A percentile compares a stretch with the other conserved stretches of the same genome.
Evolutionary conservation across 2,797 vertebrate species (phyloP).

Genomic region (Sphaeramia orbicularis): DNA sequence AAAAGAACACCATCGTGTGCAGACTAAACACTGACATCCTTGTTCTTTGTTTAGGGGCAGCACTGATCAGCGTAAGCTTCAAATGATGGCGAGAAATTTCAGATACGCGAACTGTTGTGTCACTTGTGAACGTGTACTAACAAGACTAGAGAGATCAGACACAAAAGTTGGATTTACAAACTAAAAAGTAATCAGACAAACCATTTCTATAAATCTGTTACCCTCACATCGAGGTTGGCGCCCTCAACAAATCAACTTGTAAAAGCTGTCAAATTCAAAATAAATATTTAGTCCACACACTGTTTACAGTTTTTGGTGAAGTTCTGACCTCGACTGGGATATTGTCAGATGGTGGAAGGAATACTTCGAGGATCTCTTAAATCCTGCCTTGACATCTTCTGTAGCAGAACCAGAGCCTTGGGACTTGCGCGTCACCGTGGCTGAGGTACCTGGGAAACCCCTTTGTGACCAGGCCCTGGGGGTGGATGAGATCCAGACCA

Average conservation of each 20-base stretch:
- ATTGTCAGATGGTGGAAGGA: too few species aligned
- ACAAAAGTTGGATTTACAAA: not conserved
- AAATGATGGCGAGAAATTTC: constrained; percentile 7
- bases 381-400: too few species aligned
- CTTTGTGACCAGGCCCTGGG: too few species aligned
- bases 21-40: constrained; percentile 29
- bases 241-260: not conserved
- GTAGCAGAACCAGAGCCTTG: too few species aligned
- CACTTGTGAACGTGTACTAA: constrained; percentile 3
- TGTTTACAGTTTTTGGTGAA: too few species aligned
- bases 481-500: too few species aligned
- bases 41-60: constrained; percentile 21
- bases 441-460: too few species aligned
- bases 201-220: not conserved
- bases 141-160: not conserved
- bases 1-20: constrained; percentile 1
- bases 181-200: not conserved
- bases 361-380: too few species aligned
- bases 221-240: not conserved
- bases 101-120: constrained; percentile 6
- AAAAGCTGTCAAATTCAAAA: not conserved
- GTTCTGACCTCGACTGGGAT: too few species aligned
- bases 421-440: too few species aligned
- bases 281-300: not conserved
- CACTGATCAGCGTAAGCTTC: constrained; percentile 22